These are phyloP conservation scores for Agrochola lychnidis DNA, from an alignment of 2,888 invertebrate genomes.

Conservation along the genomic window DNA sequence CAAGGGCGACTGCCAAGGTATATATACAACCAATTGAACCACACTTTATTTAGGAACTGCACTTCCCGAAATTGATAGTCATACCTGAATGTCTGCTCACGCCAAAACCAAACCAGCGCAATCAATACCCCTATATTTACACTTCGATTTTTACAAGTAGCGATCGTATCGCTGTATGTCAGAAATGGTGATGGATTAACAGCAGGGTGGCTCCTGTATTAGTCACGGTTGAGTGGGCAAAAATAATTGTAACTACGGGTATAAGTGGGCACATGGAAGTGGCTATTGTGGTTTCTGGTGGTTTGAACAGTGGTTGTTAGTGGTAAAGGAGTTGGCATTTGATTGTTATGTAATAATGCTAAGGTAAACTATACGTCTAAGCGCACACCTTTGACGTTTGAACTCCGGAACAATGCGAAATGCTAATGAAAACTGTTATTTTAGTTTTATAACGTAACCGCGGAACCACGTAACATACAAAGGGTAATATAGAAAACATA, in stretches of 20 bases:
- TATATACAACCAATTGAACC: neutral
- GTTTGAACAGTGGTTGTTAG: neutral
- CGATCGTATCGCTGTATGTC: conserved; percentile 56
- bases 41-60: neutral
- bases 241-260: conserved; percentile 36
- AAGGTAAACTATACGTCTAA: neutral
- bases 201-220: conserved; percentile 26
- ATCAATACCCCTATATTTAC: conserved; percentile 42
- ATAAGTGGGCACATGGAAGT: neutral
- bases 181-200: conserved; percentile 62
- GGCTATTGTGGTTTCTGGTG: neutral
- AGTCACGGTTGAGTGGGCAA: conserved; percentile 36
- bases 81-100: no score
- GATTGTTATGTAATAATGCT: neutral
- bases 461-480: no score
- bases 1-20: neutral
- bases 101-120: no score
- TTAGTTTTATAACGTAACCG: neutral
- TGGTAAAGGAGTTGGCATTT: neutral
- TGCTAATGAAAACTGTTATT: neutral
- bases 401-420: neutral
- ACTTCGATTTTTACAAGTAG: conserved; percentile 55
- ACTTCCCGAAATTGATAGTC: neutral
- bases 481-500: neutral
- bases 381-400: neutral